A percentile compares a stretch with the other conserved stretches of the same genome.
Conservation (phyloP, 2,888 invertebrate genomes). For the Zygothrica quintamaculata region DNA sequence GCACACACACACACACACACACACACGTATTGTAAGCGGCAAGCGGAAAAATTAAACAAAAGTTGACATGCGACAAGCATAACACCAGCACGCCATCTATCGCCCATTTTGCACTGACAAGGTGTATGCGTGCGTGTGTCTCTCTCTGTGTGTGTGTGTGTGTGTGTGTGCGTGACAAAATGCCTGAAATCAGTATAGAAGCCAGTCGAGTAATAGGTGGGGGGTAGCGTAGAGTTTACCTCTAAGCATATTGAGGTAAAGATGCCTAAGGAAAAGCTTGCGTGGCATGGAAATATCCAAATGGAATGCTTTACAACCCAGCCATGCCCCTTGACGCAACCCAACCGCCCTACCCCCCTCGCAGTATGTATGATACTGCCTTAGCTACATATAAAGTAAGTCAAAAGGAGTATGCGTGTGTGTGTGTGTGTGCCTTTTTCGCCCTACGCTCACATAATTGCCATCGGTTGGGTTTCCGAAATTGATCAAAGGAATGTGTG, state of each 20-base stretch:
- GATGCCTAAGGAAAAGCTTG: too few relatives aligned
- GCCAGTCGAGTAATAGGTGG: too few relatives aligned
- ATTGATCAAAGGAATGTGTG: conserved; percentile 68
- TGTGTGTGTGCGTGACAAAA: conserved; percentile 45
- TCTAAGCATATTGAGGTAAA: too few relatives aligned
- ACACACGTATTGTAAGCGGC: background rate
- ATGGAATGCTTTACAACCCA: too few relatives aligned
- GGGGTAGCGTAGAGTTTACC: background rate
- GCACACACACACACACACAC: conserved; percentile 26
- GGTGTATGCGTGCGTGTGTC: conserved; percentile 30
- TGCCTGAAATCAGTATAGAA: conserved; percentile 37
- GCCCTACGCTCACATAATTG: conserved; percentile 37
- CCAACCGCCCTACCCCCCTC: too few relatives aligned
- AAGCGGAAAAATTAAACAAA: conserved; percentile 33
- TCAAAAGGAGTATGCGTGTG: conserved; percentile 8
- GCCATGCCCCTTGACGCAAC: too few relatives aligned
- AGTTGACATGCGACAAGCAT: conserved; percentile 50
- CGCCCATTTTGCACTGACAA: conserved; percentile 19
- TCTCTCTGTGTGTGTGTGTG: too few relatives aligned
- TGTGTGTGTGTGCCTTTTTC: conserved; percentile 37
- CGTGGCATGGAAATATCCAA: too few relatives aligned
- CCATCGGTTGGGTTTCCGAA: conserved; percentile 26
- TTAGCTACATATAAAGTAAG: background rate
- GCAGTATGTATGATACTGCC: background rate
- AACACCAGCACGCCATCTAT: conserved; percentile 45